Evolutionary conservation across 1,140 invertebrate species (phyloP), one percentile per base, ranked within the genome.

Genomic region (Berghia stephanieae): DNA sequence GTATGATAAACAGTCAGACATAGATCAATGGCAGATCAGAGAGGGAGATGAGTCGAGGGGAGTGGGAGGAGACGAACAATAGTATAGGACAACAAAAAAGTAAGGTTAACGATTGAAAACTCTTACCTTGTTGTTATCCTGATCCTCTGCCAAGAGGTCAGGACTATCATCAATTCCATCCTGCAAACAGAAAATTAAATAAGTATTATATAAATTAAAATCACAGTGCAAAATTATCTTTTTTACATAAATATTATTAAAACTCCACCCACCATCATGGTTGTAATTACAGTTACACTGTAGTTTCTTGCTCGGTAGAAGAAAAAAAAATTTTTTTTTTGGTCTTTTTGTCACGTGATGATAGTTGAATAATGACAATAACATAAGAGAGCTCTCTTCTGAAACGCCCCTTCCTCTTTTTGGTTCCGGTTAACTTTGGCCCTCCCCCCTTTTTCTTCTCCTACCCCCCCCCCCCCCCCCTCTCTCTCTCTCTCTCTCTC

Each of bases 231-330:
- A 60, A 60, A 52, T 57, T 52, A 76, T 55, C 77, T 42, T 38
- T 40, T 76, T 57, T 74, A 63, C 40, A 77, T 36, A 66, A 75
- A 52, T 68, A 46, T 78, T 76, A 67, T 63, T 21, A 36, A 69
- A 71, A 42, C 79, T 73, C 84, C 87, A 88, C 87, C 87, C 87
- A 88, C 87, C 87, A 88, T 88, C 87, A 88, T 88, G 87, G 86
- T 87, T 88, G 87, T 84, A 85, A 70, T 24, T 75, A n/a, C n/a
- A n/a, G n/a, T n/a, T n/a, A n/a, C n/a, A n/a, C n/a, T n/a, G n/a
- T n/a, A n/a, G n/a, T n/a, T n/a, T n/a, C n/a, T n/a, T n/a, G n/a
- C n/a, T n/a, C n/a, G n/a, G n/a, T n/a, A n/a, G n/a, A n/a, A n/a
- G n/a, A n/a, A n/a, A n/a, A n/a, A n/a, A n/a, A n/a, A n/a, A n/a